phyloP scores from a whole-genome alignment of 2,888 invertebrate species.

The Athalia rosae region DNA sequence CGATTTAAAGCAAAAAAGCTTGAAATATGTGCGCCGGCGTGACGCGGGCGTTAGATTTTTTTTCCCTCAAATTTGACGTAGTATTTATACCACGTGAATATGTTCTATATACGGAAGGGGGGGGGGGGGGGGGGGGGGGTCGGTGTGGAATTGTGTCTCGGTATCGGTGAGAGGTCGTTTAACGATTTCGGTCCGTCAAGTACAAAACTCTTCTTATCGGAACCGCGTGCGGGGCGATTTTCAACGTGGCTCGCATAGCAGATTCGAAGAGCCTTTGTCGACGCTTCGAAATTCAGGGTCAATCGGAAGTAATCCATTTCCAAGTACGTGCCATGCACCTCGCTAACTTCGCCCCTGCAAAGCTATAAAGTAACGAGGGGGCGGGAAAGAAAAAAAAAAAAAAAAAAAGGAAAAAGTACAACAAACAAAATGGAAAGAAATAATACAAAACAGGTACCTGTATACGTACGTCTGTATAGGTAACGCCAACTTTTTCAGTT shows the following conservation, averaged over 20 bases:
- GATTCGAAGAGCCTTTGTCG: constrained; percentile 33
- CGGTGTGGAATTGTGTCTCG: not conserved
- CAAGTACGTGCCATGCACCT: constrained; percentile 43
- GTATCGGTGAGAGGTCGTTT: not conserved
- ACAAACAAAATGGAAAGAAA: not conserved
- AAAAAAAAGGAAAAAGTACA: not conserved
- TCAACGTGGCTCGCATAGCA: constrained; percentile 29
- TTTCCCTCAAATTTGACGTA: constrained; percentile 6
- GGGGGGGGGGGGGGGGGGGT: not conserved
- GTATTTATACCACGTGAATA: constrained; percentile 5
- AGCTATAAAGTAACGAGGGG: constrained; percentile 9
- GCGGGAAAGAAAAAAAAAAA: not conserved
- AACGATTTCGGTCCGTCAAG: constrained; percentile 36
- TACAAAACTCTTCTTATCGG: constrained; percentile 42
- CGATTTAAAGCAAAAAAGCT: no score
- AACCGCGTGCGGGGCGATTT: constrained; percentile 23
- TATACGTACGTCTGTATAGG: no score
- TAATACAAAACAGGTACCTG: not conserved
- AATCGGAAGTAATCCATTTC: constrained; percentile 45
- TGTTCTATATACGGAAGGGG: constrained; percentile 21
- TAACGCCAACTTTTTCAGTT: no score
- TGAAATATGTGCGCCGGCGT: no score
- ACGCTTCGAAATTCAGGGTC: constrained; percentile 40
- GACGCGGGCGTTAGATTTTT: no score
- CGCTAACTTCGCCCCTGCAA: not conserved